A percentile compares a stretch with the other conserved stretches of the same genome.
Conservation (phyloP, 2,797 vertebrate species). For the Pangasius macronema region DNA sequence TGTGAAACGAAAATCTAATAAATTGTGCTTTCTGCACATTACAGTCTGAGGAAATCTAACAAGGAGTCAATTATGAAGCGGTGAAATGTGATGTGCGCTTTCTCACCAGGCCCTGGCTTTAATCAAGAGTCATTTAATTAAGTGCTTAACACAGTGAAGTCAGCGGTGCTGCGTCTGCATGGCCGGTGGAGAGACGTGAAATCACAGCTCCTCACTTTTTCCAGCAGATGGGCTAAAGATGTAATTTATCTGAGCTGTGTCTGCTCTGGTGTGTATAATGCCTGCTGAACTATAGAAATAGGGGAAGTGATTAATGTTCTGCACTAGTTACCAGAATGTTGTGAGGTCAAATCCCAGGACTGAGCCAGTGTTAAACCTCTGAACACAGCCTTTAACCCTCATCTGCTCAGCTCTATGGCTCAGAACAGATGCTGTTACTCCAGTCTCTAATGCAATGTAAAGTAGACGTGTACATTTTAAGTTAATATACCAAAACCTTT, state of each 20-base stretch:
- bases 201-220: background rate
- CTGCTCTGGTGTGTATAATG: background rate
- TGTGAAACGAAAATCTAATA: slow-evolving; percentile 53
- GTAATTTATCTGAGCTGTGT: slow-evolving; percentile 12
- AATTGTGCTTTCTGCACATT: slow-evolving; percentile 50
- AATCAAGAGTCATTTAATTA: slow-evolving; percentile 73
- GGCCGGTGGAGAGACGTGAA: slow-evolving; percentile 28
- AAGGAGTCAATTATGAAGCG: slow-evolving; percentile 64
- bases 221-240: slow-evolving; percentile 32
- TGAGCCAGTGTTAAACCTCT: background rate
- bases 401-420: background rate
- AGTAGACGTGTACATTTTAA: background rate
- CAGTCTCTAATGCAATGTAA: background rate
- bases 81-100: slow-evolving; percentile 65
- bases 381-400: background rate
- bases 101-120: slow-evolving; percentile 67
- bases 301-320: slow-evolving; percentile 11
- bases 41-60: slow-evolving; percentile 52
- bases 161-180: slow-evolving; percentile 49
- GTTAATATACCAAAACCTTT: background rate
- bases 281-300: background rate
- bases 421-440: background rate
- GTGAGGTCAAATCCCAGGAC: background rate
- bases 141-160: slow-evolving; percentile 52
- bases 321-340: background rate